phyloP scores from a whole-genome alignment of 2,888 invertebrate genomes.

The Andricus curvator region DNA sequence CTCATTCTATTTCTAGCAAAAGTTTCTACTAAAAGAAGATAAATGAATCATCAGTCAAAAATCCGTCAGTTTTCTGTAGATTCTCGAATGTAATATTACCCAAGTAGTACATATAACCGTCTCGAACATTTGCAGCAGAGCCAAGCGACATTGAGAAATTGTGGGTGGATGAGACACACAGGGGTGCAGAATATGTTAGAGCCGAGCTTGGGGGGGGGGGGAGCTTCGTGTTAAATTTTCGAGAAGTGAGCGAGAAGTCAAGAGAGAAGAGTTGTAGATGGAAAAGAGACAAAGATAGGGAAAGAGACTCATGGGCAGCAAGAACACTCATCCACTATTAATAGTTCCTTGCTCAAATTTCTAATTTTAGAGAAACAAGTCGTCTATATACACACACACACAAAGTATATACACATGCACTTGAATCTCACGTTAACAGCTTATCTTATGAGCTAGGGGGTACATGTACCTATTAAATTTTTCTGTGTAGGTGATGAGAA shows the following conservation, averaged over 20 bases:
- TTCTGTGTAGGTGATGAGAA: background rate
- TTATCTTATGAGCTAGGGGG: background rate
- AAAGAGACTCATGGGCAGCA: constrained; percentile 56
- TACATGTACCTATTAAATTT: background rate
- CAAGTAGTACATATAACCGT: background rate
- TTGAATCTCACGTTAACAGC: background rate
- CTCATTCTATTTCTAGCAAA: background rate
- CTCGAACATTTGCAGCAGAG: background rate
- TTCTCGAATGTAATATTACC: background rate
- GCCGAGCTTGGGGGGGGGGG: background rate
- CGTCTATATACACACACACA: background rate
- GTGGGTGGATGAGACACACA: constrained; percentile 8
- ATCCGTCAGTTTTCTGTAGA: background rate
- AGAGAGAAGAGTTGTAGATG: background rate
- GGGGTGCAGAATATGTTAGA: background rate
- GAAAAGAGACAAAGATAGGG: constrained; percentile 35
- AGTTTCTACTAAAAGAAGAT: background rate
- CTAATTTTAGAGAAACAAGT: constrained; percentile 75
- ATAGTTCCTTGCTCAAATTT: constrained; percentile 80
- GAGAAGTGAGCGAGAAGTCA: background rate
- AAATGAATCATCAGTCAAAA: background rate
- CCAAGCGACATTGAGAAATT: constrained; percentile 6
- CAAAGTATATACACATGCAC: background rate
- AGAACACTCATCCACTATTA: constrained; percentile 79
- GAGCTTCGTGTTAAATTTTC: constrained; percentile 3